Percentiles rank a stretch among this genome's conserved stretches.
phyloP scores from a whole-genome alignment of 2,888 invertebrate genomes.

The Odiellus spinosus region DNA sequence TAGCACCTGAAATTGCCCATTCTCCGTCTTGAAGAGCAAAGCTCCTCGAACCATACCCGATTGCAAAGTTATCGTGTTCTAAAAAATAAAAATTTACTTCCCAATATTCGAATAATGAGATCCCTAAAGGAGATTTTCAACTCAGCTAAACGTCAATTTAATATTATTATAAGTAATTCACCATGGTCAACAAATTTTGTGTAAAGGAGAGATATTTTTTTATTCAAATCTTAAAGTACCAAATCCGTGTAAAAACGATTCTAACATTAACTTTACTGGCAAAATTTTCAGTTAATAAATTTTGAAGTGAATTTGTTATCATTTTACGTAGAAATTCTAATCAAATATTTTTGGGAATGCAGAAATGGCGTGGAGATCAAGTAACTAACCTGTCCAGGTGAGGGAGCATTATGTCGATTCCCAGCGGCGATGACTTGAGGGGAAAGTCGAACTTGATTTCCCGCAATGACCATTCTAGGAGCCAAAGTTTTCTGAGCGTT shows the following conservation, averaged over 20 bases:
- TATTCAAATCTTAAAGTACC: too few species aligned
- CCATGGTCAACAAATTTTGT: too few species aligned
- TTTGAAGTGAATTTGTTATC: too few species aligned
- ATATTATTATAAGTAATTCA: too few species aligned
- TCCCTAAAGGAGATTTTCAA: not conserved
- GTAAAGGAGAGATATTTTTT: too few species aligned
- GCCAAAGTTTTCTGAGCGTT: slow-evolving; percentile 51
- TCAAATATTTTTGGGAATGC: too few species aligned
- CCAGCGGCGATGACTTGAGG: slow-evolving; percentile 58
- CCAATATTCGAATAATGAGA: not conserved
- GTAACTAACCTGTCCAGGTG: slow-evolving; percentile 9
- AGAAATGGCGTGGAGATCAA: too few species aligned
- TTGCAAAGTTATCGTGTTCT: slow-evolving; percentile 50
- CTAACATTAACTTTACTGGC: too few species aligned
- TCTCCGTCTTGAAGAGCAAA: slow-evolving; percentile 87
- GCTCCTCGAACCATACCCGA: slow-evolving; percentile 68
- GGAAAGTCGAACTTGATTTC: slow-evolving; percentile 20
- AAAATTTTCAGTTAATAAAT: too few species aligned
- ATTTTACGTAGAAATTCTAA: too few species aligned
- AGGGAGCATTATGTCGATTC: slow-evolving; percentile 37
- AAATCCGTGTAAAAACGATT: too few species aligned
- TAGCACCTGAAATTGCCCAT: slow-evolving; percentile 84
- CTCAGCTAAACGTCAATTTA: too few species aligned
- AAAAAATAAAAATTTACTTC: slow-evolving; percentile 2
- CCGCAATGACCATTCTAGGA: slow-evolving; percentile 56